Percentiles rank a stretch among this genome's conserved stretches.
Conservation (phyloP, 1,140 invertebrate species). For the Trachymyrmex cornetzi region DNA sequence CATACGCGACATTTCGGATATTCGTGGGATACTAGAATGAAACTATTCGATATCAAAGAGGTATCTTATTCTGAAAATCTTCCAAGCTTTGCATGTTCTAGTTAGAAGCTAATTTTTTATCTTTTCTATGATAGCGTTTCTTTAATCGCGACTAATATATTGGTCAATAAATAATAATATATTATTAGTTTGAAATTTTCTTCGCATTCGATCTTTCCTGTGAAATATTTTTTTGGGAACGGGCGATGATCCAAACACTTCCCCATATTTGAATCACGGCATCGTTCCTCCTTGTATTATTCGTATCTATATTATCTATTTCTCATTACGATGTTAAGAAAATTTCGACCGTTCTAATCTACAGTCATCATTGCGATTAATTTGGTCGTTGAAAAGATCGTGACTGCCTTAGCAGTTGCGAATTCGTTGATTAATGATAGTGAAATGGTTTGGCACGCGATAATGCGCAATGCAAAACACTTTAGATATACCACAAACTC, state of each 20-base stretch:
- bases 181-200: constrained; percentile 1
- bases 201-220: not conserved
- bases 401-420: not conserved
- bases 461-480: constrained; percentile 48
- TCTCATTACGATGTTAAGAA: not conserved
- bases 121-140: constrained; percentile 18
- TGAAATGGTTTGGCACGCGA: constrained; percentile 54
- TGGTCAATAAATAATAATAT: constrained; percentile 14
- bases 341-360: constrained; percentile 26
- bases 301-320: not conserved
- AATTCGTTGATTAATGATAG: constrained; percentile 10
- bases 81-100: not conserved
- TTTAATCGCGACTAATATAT: constrained; percentile 30
- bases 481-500: constrained; percentile 1
- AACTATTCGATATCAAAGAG: constrained; percentile 28
- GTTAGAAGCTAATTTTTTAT: constrained; percentile 7
- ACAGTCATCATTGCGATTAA: constrained; percentile 31
- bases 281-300: constrained; percentile 21
- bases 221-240: constrained; percentile 29
- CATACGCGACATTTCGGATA: not conserved
- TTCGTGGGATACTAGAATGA: not conserved
- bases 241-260: constrained; percentile 73
- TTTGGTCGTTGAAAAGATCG: constrained; percentile 33
- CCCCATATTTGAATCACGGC: constrained; percentile 75
- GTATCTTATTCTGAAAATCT: constrained; percentile 1